Percentiles rank a stretch among this genome's conserved stretches.
Evolutionary conservation across 2,888 invertebrate genomes (phyloP).

Genomic region (Ornithoptera alexandrae): DNA sequence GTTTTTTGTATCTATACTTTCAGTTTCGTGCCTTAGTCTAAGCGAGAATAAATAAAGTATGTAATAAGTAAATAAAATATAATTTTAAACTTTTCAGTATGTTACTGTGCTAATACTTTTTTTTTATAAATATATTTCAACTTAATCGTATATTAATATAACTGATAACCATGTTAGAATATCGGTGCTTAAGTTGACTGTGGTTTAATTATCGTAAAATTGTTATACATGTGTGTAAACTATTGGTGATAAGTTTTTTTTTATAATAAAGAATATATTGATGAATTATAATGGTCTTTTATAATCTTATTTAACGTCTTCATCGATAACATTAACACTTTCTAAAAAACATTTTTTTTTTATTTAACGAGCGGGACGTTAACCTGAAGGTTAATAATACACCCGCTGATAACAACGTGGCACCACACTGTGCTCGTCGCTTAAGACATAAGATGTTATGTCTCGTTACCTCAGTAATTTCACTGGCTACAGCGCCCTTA

Average conservation of each 20-base stretch:
- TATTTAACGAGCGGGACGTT: too few species aligned
- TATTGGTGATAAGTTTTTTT: slow-evolving; percentile 42
- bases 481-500: too few species aligned
- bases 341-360: too few species aligned
- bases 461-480: too few species aligned
- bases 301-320: background rate
- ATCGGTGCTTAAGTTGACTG: slow-evolving; percentile 71
- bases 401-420: too few species aligned
- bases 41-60: background rate
- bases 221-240: slow-evolving; percentile 48
- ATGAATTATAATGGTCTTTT: background rate
- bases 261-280: slow-evolving; percentile 25
- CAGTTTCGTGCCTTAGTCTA: slow-evolving; percentile 4
- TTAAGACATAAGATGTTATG: too few species aligned
- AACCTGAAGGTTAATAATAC: too few species aligned
- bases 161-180: slow-evolving; percentile 33
- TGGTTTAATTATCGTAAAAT: slow-evolving; percentile 45
- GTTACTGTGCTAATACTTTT: background rate
- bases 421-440: too few species aligned
- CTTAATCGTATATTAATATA: slow-evolving; percentile 14
- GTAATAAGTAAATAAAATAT: background rate
- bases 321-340: background rate
- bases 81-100: background rate
- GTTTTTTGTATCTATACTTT: background rate
- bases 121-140: slow-evolving; percentile 1